These are phyloP conservation scores for Enteromius mattozi DNA, from an alignment of 2,797 vertebrate genomes.

Conservation along the genomic window DNA sequence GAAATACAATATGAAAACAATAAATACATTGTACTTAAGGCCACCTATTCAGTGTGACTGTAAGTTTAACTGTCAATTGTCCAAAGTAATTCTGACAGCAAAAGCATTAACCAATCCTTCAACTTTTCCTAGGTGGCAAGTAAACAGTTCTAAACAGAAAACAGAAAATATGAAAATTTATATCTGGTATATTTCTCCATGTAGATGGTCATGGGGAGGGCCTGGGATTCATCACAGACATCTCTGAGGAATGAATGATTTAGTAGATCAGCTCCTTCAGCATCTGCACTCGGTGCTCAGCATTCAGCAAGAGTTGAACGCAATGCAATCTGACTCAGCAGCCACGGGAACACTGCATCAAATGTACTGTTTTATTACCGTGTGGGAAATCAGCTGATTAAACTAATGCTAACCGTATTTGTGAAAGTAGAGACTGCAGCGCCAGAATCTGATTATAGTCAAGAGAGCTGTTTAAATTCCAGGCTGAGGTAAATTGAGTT, in stretches of 20 bases:
- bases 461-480: conserved; percentile 10
- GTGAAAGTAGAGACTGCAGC: conserved; percentile 3
- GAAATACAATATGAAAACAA: too few relatives aligned
- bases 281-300: conserved; percentile 6
- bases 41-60: too few relatives aligned
- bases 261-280: not conserved
- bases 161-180: not conserved
- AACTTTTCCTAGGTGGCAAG: not conserved
- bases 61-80: conserved; percentile 3
- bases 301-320: not conserved
- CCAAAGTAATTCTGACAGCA: not conserved
- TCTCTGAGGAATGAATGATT: conserved; percentile 19
- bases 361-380: conserved; percentile 6
- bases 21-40: too few relatives aligned
- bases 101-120: not conserved
- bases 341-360: conserved; percentile 10
- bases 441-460: conserved; percentile 19
- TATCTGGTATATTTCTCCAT: not conserved
- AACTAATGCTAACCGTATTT: conserved; percentile 4
- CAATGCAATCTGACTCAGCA: conserved; percentile 33
- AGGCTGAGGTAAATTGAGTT: not conserved
- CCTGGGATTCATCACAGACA: not conserved
- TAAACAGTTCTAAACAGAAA: conserved; percentile 8
- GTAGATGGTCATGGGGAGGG: not conserved
- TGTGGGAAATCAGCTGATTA: conserved; percentile 23